These are phyloP conservation scores for Pluvianellus socialis DNA, from an alignment of 2,113 vertebrate species.

Conservation along the genomic window DNA sequence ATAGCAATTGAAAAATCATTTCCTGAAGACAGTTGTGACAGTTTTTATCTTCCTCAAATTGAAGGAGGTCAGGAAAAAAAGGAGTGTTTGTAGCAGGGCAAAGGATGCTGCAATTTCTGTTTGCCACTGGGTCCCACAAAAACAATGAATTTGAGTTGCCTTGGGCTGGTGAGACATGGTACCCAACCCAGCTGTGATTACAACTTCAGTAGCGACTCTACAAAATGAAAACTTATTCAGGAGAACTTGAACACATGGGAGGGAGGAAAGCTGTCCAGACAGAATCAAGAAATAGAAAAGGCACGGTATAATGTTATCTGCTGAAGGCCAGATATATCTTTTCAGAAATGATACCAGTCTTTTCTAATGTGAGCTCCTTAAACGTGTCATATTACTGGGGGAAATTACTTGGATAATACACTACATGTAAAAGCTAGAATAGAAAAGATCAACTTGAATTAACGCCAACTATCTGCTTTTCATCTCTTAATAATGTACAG, in stretches of 20 bases:
- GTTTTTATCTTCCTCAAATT: slow-evolving; percentile 51
- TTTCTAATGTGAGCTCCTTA: background rate
- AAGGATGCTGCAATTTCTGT: background rate
- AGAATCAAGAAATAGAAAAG: background rate
- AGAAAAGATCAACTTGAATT: background rate
- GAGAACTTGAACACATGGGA: background rate
- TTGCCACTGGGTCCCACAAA: background rate
- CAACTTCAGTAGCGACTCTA: background rate
- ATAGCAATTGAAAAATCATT: slow-evolving; percentile 60
- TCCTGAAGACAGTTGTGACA: slow-evolving; percentile 33
- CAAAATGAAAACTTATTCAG: background rate
- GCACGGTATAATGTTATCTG: background rate
- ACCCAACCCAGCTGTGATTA: background rate
- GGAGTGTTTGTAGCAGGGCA: background rate
- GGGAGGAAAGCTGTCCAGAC: background rate
- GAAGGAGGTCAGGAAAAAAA: slow-evolving; percentile 41
- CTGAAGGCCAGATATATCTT: background rate
- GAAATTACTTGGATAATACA: background rate
- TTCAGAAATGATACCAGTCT: background rate
- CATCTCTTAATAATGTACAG: background rate
- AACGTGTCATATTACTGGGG: background rate
- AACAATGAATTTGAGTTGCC: background rate
- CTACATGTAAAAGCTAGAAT: background rate
- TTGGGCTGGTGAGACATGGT: background rate
- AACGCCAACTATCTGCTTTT: background rate